Conservation (phyloP, 1,140 invertebrate species). For the Polypedilum pembai region DNA sequence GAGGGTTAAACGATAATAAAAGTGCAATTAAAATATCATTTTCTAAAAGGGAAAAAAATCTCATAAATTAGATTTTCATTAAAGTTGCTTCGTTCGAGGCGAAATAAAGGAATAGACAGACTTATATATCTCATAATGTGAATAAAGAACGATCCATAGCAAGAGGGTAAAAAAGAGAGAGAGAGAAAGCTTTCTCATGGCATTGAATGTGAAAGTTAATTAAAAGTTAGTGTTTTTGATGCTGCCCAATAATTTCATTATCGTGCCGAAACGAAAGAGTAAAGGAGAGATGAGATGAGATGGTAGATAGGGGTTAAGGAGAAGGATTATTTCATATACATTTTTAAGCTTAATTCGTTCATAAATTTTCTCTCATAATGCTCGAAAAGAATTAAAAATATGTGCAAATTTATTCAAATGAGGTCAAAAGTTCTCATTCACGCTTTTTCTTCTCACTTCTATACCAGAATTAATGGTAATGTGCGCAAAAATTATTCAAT, state of each 20-base stretch:
- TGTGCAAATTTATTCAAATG: constrained; percentile 1
- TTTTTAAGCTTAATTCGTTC: neutral
- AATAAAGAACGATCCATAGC: neutral
- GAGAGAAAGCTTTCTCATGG: neutral
- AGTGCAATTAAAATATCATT: constrained; percentile 19
- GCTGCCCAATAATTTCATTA: constrained; percentile 17
- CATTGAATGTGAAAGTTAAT: neutral
- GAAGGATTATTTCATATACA: no score
- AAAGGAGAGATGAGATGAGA: no score
- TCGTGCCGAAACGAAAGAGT: neutral
- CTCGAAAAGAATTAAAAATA: neutral
- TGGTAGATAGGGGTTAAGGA: no score
- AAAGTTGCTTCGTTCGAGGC: neutral
- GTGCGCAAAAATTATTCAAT: constrained; percentile 15
- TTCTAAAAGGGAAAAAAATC: neutral
- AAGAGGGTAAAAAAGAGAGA: neutral
- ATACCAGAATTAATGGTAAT: neutral
- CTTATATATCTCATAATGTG: no score
- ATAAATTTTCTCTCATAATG: neutral
- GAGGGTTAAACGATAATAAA: constrained; percentile 5
- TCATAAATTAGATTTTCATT: constrained; percentile 12
- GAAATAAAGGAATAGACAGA: neutral
- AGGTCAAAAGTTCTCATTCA: neutral
- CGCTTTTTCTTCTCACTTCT: neutral
- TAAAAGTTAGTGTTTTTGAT: constrained; percentile 8